Evolutionary conservation across 2,888 invertebrate genomes (phyloP).

Genomic region (Lycaena phlaeas): DNA sequence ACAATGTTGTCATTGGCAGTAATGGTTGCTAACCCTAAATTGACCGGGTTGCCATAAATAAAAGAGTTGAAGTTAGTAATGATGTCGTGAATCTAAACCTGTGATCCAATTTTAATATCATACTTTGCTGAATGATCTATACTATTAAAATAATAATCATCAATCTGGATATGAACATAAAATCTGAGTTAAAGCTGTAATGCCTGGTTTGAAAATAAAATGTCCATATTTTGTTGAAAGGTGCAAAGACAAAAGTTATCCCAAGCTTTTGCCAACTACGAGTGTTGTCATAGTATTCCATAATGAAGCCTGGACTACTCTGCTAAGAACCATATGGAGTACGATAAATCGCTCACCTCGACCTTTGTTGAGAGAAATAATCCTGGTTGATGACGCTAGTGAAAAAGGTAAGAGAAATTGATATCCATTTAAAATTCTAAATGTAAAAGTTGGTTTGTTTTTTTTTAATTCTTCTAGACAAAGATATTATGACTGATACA

Average conservation of each 20-base stretch:
- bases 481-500: too few species aligned
- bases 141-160: too few species aligned
- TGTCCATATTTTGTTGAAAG: slow-evolving; percentile 50
- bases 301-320: slow-evolving; percentile 98
- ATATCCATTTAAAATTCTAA: not conserved
- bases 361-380: slow-evolving; percentile 91
- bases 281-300: slow-evolving; percentile 99
- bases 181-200: too few species aligned
- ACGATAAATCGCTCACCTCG: slow-evolving; percentile 95
- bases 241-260: slow-evolving; percentile 86
- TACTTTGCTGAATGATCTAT: too few species aligned
- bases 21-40: too few species aligned
- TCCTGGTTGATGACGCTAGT: slow-evolving; percentile 98
- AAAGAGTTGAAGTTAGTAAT: too few species aligned
- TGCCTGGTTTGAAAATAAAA: too few species aligned
- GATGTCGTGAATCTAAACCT: too few species aligned
- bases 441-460: not conserved
- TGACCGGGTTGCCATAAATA: too few species aligned
- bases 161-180: too few species aligned
- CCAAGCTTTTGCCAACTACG: slow-evolving; percentile 88
- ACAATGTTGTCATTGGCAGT: too few species aligned
- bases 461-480: not conserved
- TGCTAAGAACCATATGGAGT: slow-evolving; percentile 96
- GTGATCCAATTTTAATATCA: too few species aligned
- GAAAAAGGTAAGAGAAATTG: slow-evolving; percentile 80